A percentile compares a stretch with the other conserved stretches of the same genome.
Conservation (phyloP, 2,888 invertebrate genomes). For the Perizoma affinitatum region DNA sequence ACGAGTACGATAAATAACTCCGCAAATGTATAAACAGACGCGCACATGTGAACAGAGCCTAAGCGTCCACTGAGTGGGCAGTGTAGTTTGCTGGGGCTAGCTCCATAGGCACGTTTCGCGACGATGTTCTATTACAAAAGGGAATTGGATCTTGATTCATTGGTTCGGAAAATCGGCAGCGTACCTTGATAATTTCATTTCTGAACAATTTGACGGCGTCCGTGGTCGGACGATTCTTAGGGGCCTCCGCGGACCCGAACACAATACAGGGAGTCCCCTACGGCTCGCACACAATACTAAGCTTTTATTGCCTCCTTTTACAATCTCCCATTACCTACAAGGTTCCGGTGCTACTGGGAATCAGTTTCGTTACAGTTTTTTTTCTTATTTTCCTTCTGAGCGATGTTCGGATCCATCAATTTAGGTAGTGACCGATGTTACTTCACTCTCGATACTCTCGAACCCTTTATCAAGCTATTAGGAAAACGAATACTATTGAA, state of each 20-base stretch:
- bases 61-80: conserved; percentile 77
- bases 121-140: conserved; percentile 85
- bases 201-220: conserved; percentile 84
- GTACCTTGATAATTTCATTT: conserved; percentile 85
- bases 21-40: conserved; percentile 36
- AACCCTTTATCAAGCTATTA: conserved; percentile 47
- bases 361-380: conserved; percentile 80
- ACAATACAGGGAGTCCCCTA: conserved; percentile 80
- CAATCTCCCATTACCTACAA: conserved; percentile 83
- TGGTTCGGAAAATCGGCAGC: conserved; percentile 84
- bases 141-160: conserved; percentile 85
- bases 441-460: conserved; percentile 41
- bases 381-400: conserved; percentile 72
- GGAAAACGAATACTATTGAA: conserved; percentile 41
- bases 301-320: conserved; percentile 84
- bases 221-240: conserved; percentile 82
- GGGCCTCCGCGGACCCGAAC: conserved; percentile 75
- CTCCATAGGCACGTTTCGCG: conserved; percentile 78
- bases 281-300: conserved; percentile 81
- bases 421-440: conserved; percentile 59
- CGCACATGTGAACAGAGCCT: conserved; percentile 60
- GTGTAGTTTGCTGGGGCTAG: conserved; percentile 52
- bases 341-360: conserved; percentile 76
- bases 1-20: conserved; percentile 52
- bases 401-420: conserved; percentile 69